Conservation (phyloP, 2,888 invertebrate genomes). For the Pseudococcus viburni region DNA sequence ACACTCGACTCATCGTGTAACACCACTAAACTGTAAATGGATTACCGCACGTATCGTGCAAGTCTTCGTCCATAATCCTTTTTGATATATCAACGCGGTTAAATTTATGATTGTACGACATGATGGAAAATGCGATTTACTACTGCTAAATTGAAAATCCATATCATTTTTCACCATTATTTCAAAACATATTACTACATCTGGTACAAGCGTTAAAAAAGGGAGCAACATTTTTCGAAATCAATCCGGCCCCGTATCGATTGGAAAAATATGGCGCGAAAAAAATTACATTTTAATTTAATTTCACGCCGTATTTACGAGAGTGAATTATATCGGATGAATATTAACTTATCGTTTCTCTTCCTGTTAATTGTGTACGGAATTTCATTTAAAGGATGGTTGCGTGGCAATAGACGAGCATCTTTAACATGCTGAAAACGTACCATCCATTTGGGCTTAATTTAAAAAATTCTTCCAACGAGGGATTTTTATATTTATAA, state of each 20-base stretch:
- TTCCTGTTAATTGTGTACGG: slow-evolving; percentile 11
- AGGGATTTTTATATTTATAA: slow-evolving; percentile 20
- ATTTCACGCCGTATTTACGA: not conserved
- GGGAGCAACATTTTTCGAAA: not conserved
- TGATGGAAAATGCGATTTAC: not conserved
- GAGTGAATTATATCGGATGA: not conserved
- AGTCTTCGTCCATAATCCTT: not conserved
- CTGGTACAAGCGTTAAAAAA: not conserved
- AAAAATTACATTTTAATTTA: slow-evolving; percentile 6
- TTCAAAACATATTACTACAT: not conserved
- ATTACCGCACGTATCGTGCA: not conserved
- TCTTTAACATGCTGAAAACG: slow-evolving; percentile 20
- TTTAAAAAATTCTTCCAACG: not conserved
- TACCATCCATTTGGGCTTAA: slow-evolving; percentile 9
- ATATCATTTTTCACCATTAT: not conserved
- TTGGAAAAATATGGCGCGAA: not conserved
- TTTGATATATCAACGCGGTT: not conserved
- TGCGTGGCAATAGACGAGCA: not conserved
- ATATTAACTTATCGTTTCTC: not conserved
- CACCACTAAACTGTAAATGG: not conserved
- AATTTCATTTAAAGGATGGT: slow-evolving; percentile 26
- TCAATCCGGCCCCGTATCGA: not conserved
- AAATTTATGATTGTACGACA: not conserved
- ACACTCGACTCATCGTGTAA: not conserved
- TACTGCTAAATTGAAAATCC: not conserved